A percentile compares a stretch with the other conserved stretches of the same genome.
phyloP scores from a whole-genome alignment of 2,888 invertebrate species.

The Apamea monoglypha region DNA sequence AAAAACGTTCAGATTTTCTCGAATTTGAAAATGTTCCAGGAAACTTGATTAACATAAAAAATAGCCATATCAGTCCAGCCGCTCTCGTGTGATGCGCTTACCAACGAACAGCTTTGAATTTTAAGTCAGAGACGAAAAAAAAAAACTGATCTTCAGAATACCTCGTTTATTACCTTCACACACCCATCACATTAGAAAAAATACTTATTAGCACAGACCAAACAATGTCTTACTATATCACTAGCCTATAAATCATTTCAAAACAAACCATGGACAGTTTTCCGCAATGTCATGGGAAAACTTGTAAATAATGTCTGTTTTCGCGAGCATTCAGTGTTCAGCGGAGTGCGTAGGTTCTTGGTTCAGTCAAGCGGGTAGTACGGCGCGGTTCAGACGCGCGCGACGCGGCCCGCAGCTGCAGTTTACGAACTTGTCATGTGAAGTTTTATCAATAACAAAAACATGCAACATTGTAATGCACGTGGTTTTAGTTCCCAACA shows the following conservation, averaged over 20 bases:
- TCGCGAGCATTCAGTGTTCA: conserved; percentile 18
- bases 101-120: neutral
- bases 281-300: conserved; percentile 35
- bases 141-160: neutral
- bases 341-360: conserved; percentile 11
- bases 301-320: conserved; percentile 37
- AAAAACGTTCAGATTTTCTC: no score
- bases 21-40: no score
- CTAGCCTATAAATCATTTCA: neutral
- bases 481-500: conserved; percentile 13
- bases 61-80: neutral
- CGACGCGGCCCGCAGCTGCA: neutral
- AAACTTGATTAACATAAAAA: neutral
- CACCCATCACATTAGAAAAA: neutral
- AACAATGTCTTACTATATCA: neutral
- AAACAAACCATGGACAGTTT: conserved; percentile 24
- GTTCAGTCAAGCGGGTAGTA: conserved; percentile 41
- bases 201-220: neutral
- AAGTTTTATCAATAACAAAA: conserved; percentile 31
- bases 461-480: conserved; percentile 31
- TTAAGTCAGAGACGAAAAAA: neutral
- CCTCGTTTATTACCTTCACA: neutral
- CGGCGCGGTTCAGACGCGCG: conserved; percentile 33
- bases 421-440: conserved; percentile 36
- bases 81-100: neutral